Evolutionary conservation across 2,113 vertebrate species (phyloP), one percentile per base, ranked within the genome.

Genomic region (Dinomys branickii): DNA sequence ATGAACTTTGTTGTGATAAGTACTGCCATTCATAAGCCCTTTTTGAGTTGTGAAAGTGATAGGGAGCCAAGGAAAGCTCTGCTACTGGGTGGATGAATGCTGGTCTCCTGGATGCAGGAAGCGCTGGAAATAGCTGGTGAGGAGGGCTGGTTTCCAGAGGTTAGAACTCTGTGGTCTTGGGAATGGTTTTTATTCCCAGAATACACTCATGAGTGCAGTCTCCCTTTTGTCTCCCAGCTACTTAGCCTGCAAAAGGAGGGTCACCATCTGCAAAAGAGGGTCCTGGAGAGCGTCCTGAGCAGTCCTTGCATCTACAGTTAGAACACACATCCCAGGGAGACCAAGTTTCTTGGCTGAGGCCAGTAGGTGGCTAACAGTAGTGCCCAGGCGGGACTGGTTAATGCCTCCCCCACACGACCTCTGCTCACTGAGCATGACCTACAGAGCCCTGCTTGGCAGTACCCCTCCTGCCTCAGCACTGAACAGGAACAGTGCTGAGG

Each of bases 381-480:
- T 54, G 41, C 52, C 26, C 63, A 44, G 33, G 22, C 58, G 26
- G 59, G n/a, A 47, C 63, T 58, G 7, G 4, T n/a, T 17, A 17
- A 85, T 24, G 33, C 24, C 28, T 30, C 24, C 41, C 26, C 4
- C 26, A 14, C 10, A 5, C 35, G 41, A 8, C 24, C 13, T 33
- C 54, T 54, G 38, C 28, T 52, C 50, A 14, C 28, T 17, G 50
- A 59, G 44, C 20, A 5, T 7, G 2, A 41, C 0, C 7, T 4
- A 24, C 44, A 14, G 19, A 88, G 33, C 33, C 73, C 35, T 44
- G 28, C 26, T 50, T 41, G 50, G 16, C 3, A 24, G 0, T 11
- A 26, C 9, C 5, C 8, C 0, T 30, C 22, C 47, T 2, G 11
- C 30, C 17, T 90, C 1, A 1, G 22, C 56, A n/a, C 5, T 26